phyloP scores from a whole-genome alignment of 2,888 invertebrate genomes.

The Hartigia nigra region DNA sequence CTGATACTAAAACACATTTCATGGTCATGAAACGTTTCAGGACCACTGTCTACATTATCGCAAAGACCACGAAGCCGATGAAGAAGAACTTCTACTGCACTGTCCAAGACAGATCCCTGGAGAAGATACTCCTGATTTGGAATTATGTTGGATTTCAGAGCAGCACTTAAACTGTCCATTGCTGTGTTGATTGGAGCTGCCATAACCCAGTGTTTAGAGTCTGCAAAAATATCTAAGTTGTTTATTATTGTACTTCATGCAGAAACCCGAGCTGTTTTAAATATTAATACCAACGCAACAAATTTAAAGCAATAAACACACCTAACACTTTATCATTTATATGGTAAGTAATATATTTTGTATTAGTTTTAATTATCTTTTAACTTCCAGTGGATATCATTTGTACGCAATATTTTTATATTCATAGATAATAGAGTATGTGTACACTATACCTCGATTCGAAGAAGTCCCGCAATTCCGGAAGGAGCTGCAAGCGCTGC shows the following conservation, averaged over 20 bases:
- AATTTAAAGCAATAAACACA: not conserved
- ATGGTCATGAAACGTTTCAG: slow-evolving; percentile 93
- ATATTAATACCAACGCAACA: not conserved
- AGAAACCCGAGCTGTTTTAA: not conserved
- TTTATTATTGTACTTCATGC: not conserved
- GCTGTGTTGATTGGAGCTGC: slow-evolving; percentile 73
- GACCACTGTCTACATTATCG: slow-evolving; percentile 91
- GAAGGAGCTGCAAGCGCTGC: not conserved
- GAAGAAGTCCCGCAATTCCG: not conserved
- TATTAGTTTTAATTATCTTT: not conserved
- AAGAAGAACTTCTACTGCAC: slow-evolving; percentile 88
- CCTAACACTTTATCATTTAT: not conserved
- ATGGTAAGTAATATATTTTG: not conserved
- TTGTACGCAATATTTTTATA: no score
- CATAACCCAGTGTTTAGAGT: slow-evolving; percentile 35
- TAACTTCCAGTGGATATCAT: no score
- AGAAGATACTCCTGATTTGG: slow-evolving; percentile 94
- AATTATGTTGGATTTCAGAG: slow-evolving; percentile 85
- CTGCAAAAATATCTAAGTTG: not conserved
- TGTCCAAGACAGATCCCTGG: slow-evolving; percentile 93
- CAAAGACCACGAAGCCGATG: slow-evolving; percentile 90
- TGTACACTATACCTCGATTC: not conserved
- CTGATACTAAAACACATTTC: slow-evolving; percentile 90
- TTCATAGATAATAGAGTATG: no score
- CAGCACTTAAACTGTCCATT: slow-evolving; percentile 81